Conservation (phyloP, 2,113 vertebrate species). For the Calyptommatus sinebrachiatus region DNA sequence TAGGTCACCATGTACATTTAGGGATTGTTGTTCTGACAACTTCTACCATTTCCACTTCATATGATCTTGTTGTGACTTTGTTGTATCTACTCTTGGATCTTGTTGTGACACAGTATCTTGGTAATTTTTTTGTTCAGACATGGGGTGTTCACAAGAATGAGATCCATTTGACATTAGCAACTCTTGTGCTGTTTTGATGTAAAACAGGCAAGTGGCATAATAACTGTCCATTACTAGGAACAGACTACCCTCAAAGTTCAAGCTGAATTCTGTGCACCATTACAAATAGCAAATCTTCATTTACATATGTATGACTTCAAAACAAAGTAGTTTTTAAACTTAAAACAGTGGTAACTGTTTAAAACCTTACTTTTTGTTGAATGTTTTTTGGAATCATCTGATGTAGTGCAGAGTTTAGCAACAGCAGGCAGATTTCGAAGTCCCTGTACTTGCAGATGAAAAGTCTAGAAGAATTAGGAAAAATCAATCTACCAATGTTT, state of each 20-base stretch:
- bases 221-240: no score
- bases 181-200: no score
- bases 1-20: no score
- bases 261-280: background rate
- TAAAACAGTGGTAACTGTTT: background rate
- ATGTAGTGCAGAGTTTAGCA: slow-evolving; percentile 64
- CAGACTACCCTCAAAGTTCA: background rate
- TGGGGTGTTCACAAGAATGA: no score
- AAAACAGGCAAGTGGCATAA: no score
- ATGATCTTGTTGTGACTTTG: no score
- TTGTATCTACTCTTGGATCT: no score
- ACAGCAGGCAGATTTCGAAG: slow-evolving; percentile 54
- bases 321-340: background rate
- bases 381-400: slow-evolving; percentile 58
- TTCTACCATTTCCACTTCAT: no score
- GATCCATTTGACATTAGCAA: no score
- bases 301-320: background rate
- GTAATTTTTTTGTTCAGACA: no score
- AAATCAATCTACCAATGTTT: background rate
- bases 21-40: no score
- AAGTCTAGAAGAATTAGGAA: slow-evolving; percentile 54
- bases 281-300: background rate
- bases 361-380: slow-evolving; percentile 61
- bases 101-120: no score
- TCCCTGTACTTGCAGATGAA: slow-evolving; percentile 59